Percentiles rank a stretch among this genome's conserved stretches.
Evolutionary conservation across 2,113 vertebrate species (phyloP).

Genomic region (Alces alces): DNA sequence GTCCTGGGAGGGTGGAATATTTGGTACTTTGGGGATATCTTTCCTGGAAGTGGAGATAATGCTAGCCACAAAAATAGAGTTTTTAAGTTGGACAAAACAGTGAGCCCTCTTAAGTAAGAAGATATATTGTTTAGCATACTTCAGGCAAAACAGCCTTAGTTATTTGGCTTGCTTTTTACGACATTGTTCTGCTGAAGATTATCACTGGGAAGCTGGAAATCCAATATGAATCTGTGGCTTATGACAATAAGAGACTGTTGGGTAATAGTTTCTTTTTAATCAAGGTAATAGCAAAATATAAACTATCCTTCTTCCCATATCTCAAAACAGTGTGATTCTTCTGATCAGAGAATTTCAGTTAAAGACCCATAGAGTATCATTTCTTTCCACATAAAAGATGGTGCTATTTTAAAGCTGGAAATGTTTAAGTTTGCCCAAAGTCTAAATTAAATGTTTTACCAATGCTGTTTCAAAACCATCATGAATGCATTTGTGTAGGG

Average conservation of each 20-base stretch:
- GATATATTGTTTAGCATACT: neutral
- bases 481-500: neutral
- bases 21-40: neutral
- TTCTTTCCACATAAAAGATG: neutral
- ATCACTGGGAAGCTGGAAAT: neutral
- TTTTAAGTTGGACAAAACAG: neutral
- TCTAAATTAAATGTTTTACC: constrained; percentile 21
- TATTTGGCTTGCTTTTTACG: neutral
- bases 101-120: neutral
- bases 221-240: neutral
- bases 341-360: neutral
- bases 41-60: neutral
- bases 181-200: neutral
- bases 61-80: neutral
- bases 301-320: neutral
- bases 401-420: neutral
- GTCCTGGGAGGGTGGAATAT: neutral
- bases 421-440: neutral
- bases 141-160: neutral
- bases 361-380: neutral
- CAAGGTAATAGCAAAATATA: neutral
- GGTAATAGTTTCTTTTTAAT: neutral
- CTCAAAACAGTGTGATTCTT: neutral
- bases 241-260: neutral
- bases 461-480: neutral